Evolutionary conservation across 1,140 invertebrate species (phyloP), one percentile per base, ranked within the genome.

Genomic region (Mesaphorura yosii): DNA sequence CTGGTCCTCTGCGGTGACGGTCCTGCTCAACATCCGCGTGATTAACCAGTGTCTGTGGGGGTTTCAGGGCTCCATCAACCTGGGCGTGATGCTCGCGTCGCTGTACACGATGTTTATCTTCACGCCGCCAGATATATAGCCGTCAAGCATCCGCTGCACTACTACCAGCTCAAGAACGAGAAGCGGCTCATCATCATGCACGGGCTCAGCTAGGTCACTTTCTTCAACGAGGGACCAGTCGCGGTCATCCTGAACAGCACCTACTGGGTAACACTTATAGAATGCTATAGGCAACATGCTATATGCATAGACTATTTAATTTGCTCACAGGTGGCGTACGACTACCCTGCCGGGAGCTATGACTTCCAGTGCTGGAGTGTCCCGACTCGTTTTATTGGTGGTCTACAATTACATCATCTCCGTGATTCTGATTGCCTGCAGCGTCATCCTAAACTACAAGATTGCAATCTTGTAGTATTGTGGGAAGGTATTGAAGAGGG

Each of bases 311-410:
- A n/a, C n/a, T n/a, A n/a, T n/a, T n/a, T n/a, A n/a, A n/a, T n/a
- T n/a, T n/a, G n/a, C 38, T 34, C 20, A n/a, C 17, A 53, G 52
- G 10, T 39, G 20, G 14, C 27, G 3, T 55, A 28, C 34, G 53
- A 55, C 25, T 55, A 55, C 27, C 14, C 23, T 20, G 34, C 46
- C 26, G 53, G 53, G 19, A 19, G 42, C 3, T 55, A 47, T 40
- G 53, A 55, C 10, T n/a, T 55, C 14, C 4, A 39, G 3, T 55
- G 45, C 28, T 44, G 23, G 26, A 14, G 7, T 12, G 26, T 40
- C 19, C 19, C 7, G 10, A 39, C 48, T 7, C 7, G 39, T 48
- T 45, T 26, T 37, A 6, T 5, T 51, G 28, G 37, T n/a, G 22
- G 40, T 51, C 20, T 29, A 23, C 22, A 10, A n/a, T 15, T 10